phyloP scores from a whole-genome alignment of 2,113 vertebrate genomes.

The Periophthalmodon schlosseri region DNA sequence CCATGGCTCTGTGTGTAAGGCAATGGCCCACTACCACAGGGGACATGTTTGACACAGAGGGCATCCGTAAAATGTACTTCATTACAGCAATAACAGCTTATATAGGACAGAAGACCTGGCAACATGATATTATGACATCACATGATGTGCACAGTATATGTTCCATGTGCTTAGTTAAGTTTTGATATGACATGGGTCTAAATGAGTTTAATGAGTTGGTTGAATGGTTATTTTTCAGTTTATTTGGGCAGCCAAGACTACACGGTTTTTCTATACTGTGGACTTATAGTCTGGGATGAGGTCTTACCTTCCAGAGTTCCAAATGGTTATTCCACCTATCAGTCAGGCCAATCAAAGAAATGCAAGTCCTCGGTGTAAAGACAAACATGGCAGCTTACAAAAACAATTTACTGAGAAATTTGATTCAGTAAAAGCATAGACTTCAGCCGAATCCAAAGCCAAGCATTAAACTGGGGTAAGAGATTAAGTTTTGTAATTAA shows the following conservation, averaged over 20 bases:
- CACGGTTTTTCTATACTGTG: too few relatives aligned
- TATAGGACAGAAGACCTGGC: not conserved
- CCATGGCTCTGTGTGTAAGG: slow-evolving; percentile 25
- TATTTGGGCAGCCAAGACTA: too few relatives aligned
- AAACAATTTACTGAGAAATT: too few relatives aligned
- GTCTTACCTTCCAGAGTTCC: not conserved
- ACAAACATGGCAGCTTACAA: too few relatives aligned
- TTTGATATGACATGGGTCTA: not conserved
- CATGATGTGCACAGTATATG: not conserved
- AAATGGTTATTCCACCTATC: not conserved
- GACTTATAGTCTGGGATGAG: too few relatives aligned
- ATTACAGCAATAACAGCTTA: not conserved
- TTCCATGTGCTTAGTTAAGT: not conserved
- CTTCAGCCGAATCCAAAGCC: not conserved
- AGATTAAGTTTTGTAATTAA: not conserved
- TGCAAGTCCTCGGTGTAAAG: too few relatives aligned
- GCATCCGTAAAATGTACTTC: slow-evolving; percentile 18
- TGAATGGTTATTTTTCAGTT: not conserved
- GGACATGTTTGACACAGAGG: slow-evolving; percentile 29
- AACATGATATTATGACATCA: not conserved
- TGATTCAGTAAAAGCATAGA: too few relatives aligned
- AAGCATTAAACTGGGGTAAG: not conserved
- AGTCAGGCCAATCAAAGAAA: too few relatives aligned
- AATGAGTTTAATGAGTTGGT: not conserved
- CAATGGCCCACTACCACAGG: slow-evolving; percentile 29